Base-by-base conservation (phyloP, 2,888 invertebrate species). In the Isoperla grammatica region DNA sequence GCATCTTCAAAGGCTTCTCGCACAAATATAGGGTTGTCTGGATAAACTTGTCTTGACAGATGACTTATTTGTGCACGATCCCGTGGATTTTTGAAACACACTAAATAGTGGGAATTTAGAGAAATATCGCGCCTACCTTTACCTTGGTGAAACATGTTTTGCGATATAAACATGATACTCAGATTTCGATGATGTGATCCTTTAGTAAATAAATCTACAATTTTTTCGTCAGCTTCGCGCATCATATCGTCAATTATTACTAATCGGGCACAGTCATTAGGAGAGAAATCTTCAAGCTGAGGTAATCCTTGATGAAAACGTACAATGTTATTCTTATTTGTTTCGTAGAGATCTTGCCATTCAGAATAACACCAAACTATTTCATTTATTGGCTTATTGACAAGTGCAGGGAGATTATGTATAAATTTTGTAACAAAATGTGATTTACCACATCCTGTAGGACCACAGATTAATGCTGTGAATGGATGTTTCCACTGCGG, bases 61-160 rank as follows among this genome's bases (percentile, higher is more conserved):
- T 61, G 58, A 12, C 45, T 46, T 17, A 67, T 63, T 59, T 66
- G 66, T 8, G 42, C 60, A 42, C 59, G 65, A 60, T 66, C 65
- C 9, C 65, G 22, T 15, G 64, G 63, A 61, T 66, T 67, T 58
- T 65, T 66, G 53, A 66, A 67, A 22, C 58, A 66, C 12, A 66
- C 57, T 9, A 66, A 63, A 37, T 68, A 68, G 60, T 66, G 63
- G 2, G 67, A 59, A 57, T 67, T 67, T 17, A 67, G 54, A 6
- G 65, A 67, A 65, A 45, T 65, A 45, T 66, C 65, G 29, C 65
- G 53, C 39, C 64, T 62, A 6, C 67, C 64, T 59, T 59, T 66
- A 8, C 65, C 65, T 54, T 67, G 65, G 59, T 63, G 63, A 55
- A 66, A 67, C 17, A 67, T 39, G 56, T 66, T 67, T 61, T 66